Evolutionary conservation across 2,888 invertebrate genomes (phyloP), one percentile per base, ranked within the genome.

Genomic region (Heliconius aoede): DNA sequence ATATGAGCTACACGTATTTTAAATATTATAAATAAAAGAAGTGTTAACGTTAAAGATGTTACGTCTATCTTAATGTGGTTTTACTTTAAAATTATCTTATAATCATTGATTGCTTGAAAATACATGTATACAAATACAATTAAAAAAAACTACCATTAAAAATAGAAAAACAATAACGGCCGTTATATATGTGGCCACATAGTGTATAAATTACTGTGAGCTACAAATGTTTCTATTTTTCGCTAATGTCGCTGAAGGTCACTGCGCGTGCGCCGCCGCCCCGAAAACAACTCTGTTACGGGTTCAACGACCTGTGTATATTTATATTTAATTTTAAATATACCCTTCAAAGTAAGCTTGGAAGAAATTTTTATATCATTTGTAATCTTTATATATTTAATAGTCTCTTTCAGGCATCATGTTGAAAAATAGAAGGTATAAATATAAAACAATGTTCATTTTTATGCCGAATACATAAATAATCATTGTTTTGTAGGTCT

Each of bases 161-260:
- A 40, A 65, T 36, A 36, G 36, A 15, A 36, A 65, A 65, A 65
- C 36, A 40, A 36, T 65, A 65, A 65, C 13, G 32, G 24, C 58
- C 69, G 24, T n/a, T n/a, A n/a, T n/a, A n/a, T n/a, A n/a, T n/a
- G n/a, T n/a, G n/a, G n/a, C n/a, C n/a, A n/a, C 46, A 75, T 75
- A 71, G 24, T 36, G 28, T 68, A 61, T 72, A n/a, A 64, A 71
- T 21, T 36, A 72, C 74, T 40, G 24, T 65, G 51, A 74, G 74
- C 60, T 72, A 73, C 71, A 46, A 58, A 28, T 30, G 73, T 71
- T 74, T 78, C 76, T 81, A 80, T 79, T 80, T 89, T 87, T 83
- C 83, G 84, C 82, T 81, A 83, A 83, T 88, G 89, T 90, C 90
- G 84, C 80, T 80, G 90, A 92, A 92, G 91, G 92, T 91, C 90